Base-by-base conservation (phyloP, 2,797 vertebrate species). In the Typhlichthys subterraneus region DNA sequence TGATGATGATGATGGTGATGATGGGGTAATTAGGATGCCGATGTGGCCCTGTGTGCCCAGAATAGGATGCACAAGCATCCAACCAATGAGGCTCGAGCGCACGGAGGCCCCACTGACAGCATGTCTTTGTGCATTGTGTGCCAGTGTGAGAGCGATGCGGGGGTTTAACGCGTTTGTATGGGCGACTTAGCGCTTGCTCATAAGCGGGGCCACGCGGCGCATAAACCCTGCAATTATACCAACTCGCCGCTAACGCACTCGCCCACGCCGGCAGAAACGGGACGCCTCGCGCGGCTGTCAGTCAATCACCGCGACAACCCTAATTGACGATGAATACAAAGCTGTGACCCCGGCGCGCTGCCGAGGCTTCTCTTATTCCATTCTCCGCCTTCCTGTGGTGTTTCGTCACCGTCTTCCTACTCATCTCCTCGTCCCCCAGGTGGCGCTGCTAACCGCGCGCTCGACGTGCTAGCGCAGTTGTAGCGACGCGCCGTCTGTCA, bases 21-120 rank as follows among this genome's bases (percentile, higher is more conserved):
- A 88, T 66, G 66, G 77, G 73, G 76, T 86, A 76, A 87, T 89
- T 72, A 81, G 70, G 76, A 77, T 85, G 81, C 68, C 53, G 57
- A 76, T 70, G 78, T 79, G 76, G 71, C 80, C 65, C 63, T 64
- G 67, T 73, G 73, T 69, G 77, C 33, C 33, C 57, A 61, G 83
- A 81, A 80, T 79, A 81, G 84, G 86, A 85, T 4, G 1, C 77
- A 70, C 70, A 70, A 65, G 69, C 78, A 84, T 87, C 77, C 77
- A 78, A 85, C 86, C 83, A 48, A 45, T 65, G 46, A 70, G 57
- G 54, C 55, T 80, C 69, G 66, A 74, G 70, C 57, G 71, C 38
- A 55, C 62, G 42, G 64, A 59, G 72, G 79, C 64, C 61, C 51
- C 46, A 67, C 5, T 17, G 61, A 54, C 19, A 12, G 33, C 63